These are phyloP conservation scores for Actinia tenebrosa DNA, from an alignment of 64 coral and sea anemone genomes.

Conservation along the genomic window DNA sequence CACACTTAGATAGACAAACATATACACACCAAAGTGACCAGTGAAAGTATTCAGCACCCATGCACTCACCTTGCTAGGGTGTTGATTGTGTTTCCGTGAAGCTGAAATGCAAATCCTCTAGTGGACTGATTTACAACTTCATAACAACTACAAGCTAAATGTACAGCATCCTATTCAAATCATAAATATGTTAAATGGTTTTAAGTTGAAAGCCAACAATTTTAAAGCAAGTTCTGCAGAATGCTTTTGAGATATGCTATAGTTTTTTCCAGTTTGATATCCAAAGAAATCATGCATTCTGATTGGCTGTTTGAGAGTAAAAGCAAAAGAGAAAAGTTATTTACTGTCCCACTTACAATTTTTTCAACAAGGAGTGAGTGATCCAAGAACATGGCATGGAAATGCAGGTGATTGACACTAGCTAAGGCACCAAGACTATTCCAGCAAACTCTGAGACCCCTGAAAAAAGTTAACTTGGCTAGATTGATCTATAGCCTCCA, in stretches of 20 bases:
- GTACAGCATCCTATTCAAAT: neutral
- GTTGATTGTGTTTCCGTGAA: conserved; percentile 12
- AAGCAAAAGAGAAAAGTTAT: too few species aligned
- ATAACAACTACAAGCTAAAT: conserved; percentile 22
- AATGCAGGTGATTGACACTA: conserved; percentile 50
- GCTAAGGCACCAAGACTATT: conserved; percentile 56
- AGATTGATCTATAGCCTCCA: too few species aligned
- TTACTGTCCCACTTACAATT: conserved; percentile 11
- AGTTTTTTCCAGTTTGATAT: too few species aligned
- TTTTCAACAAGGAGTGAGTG: conserved; percentile 30
- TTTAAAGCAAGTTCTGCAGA: too few species aligned
- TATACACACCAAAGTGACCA: too few species aligned
- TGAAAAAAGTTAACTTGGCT: neutral
- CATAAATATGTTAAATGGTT: neutral
- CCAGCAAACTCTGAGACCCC: conserved; percentile 41
- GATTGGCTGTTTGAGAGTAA: too few species aligned
- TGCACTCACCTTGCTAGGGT: conserved; percentile 22
- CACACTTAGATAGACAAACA: too few species aligned
- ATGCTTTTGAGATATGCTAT: too few species aligned
- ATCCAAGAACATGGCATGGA: conserved; percentile 42
- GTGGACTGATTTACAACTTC: conserved; percentile 22
- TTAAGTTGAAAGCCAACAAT: too few species aligned
- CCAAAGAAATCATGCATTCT: too few species aligned
- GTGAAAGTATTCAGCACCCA: too few species aligned
- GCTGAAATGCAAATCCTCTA: conserved; percentile 43